phyloP scores from a whole-genome alignment of 2,797 vertebrate genomes.

The Microchirus variegatus region DNA sequence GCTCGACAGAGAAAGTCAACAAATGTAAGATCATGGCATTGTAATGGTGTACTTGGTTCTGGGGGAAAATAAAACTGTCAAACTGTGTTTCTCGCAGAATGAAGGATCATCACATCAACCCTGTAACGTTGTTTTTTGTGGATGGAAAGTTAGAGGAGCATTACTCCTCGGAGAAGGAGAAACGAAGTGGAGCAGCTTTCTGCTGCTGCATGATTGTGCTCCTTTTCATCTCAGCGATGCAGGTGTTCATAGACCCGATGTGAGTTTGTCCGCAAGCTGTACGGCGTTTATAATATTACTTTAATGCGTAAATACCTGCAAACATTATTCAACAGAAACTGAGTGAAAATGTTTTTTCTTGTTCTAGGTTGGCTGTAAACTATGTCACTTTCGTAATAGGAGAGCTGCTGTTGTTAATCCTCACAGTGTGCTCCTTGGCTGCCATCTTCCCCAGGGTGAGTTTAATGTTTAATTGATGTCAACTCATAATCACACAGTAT shows the following conservation, averaged over 20 bases:
- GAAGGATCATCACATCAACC: conserved; percentile 86
- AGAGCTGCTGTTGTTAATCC: conserved; percentile 87
- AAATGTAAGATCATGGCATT: conserved; percentile 82
- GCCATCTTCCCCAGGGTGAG: conserved; percentile 90
- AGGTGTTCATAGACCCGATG: conserved; percentile 91
- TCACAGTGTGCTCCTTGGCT: conserved; percentile 90
- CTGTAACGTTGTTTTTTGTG: conserved; percentile 86
- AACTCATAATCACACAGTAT: not conserved
- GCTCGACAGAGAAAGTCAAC: conserved; percentile 87
- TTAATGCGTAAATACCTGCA: no score
- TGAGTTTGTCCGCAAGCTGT: conserved; percentile 59
- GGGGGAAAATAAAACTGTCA: not conserved
- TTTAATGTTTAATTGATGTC: not conserved
- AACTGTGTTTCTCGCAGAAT: conserved; percentile 73
- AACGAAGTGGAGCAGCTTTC: conserved; percentile 90
- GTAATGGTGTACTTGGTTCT: no score
- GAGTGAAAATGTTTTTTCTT: conserved; percentile 16
- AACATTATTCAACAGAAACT: not conserved
- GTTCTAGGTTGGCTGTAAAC: conserved; percentile 87
- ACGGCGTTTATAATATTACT: not conserved
- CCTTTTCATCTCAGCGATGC: conserved; percentile 87
- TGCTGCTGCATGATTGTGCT: conserved; percentile 91
- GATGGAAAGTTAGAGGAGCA: conserved; percentile 87
- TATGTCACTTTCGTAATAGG: conserved; percentile 91
- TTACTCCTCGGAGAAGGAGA: conserved; percentile 94